phyloP scores from a whole-genome alignment of 1,140 invertebrate species.

The Zaprionus africanus region DNA sequence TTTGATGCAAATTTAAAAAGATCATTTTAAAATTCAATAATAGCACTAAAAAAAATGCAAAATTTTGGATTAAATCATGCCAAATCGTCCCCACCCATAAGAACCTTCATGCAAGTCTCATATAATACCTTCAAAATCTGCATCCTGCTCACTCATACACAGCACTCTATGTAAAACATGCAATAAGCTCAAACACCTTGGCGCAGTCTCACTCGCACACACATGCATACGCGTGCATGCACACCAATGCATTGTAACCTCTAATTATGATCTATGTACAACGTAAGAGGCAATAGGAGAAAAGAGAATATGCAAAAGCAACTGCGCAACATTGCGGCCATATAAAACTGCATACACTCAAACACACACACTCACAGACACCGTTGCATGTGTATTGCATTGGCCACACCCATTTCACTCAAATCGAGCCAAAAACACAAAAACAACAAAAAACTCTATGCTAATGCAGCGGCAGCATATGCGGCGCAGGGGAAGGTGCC shows the following conservation, averaged over 20 bases:
- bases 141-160: not conserved
- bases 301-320: conserved; percentile 46
- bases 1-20: too few relatives aligned
- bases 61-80: not conserved
- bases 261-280: conserved; percentile 54
- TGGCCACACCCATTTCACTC: conserved; percentile 59
- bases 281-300: conserved; percentile 36
- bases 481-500: conserved; percentile 31
- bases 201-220: conserved; percentile 24
- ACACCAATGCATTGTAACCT: conserved; percentile 12
- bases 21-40: too few relatives aligned
- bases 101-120: not conserved
- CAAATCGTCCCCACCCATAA: not conserved
- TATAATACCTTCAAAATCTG: not conserved
- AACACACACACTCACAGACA: not conserved
- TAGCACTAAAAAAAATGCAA: not conserved
- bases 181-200: conserved; percentile 28
- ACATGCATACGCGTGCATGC: not conserved
- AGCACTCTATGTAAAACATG: conserved; percentile 4
- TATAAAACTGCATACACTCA: conserved; percentile 17
- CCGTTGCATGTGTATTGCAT: conserved; percentile 23
- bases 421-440: conserved; percentile 21
- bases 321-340: conserved; percentile 35
- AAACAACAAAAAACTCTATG: conserved; percentile 28
- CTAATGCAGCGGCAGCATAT: conserved; percentile 39